Evolutionary conservation across 2,113 vertebrate genomes (phyloP).

Genomic region (Tenebrosternarchus preto): DNA sequence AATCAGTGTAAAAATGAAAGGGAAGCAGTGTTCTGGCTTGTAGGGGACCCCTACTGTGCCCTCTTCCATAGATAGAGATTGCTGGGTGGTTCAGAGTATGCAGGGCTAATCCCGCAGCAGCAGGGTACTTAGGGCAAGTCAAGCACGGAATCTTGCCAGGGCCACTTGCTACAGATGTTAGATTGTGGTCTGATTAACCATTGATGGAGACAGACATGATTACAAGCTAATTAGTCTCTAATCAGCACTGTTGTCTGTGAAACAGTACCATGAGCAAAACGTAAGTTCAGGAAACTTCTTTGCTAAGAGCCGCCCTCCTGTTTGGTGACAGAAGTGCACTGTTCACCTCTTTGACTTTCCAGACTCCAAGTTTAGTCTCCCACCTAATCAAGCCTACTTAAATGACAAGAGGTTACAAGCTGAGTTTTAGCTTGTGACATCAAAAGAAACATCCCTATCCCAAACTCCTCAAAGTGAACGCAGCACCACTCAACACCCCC

Average conservation of each 20-base stretch:
- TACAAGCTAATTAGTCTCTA: background rate
- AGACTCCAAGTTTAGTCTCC: background rate
- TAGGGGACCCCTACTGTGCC: background rate
- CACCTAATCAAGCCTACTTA: background rate
- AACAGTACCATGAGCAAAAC: background rate
- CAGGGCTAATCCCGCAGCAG: slow-evolving; percentile 7
- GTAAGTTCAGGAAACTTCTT: background rate
- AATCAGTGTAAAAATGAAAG: slow-evolving; percentile 7
- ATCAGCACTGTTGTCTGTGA: background rate
- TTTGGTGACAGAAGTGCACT: background rate
- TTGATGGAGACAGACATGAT: background rate
- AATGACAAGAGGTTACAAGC: background rate
- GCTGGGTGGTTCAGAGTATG: background rate
- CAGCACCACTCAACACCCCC: background rate
- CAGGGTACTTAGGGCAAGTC: background rate
- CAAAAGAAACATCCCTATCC: slow-evolving; percentile 13
- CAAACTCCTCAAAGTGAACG: slow-evolving; percentile 13
- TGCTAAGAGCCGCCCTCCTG: background rate
- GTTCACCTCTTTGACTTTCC: background rate
- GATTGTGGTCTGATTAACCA: background rate
- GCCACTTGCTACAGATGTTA: background rate
- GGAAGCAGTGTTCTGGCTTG: background rate
- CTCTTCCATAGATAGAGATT: background rate
- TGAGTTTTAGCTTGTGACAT: background rate
- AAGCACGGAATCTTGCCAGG: background rate